phyloP scores from a whole-genome alignment of 2,888 invertebrate species.

The Drosophila lacicola region DNA sequence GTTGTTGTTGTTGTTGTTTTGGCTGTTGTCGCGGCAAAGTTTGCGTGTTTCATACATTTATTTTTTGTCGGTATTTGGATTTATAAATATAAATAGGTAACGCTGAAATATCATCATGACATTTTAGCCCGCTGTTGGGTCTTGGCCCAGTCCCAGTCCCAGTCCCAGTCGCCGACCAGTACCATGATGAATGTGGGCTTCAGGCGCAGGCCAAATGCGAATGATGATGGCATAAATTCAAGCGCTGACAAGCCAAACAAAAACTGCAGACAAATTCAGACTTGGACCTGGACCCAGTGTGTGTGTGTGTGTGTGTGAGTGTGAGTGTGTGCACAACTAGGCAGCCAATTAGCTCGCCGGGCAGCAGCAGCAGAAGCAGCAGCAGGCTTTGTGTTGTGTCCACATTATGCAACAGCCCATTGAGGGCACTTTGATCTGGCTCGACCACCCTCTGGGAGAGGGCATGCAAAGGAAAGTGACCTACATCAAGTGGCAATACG shows the following conservation, averaged over 20 bases:
- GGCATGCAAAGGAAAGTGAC: constrained; percentile 73
- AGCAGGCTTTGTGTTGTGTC: constrained; percentile 55
- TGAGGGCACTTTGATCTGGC: constrained; percentile 64
- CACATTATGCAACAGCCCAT: constrained; percentile 73
- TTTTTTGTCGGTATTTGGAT: constrained; percentile 62
- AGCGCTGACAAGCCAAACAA: constrained; percentile 56
- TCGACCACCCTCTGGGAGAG: constrained; percentile 65
- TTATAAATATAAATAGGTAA: constrained; percentile 74
- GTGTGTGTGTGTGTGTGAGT: constrained; percentile 11
- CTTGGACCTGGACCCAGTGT: constrained; percentile 17
- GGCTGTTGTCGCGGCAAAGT: constrained; percentile 60
- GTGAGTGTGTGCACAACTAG: constrained; percentile 9
- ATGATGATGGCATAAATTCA: constrained; percentile 64
- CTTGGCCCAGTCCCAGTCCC: constrained; percentile 11
- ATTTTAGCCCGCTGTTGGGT: constrained; percentile 35
- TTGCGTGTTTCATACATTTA: constrained; percentile 71
- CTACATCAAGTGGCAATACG: constrained; percentile 73
- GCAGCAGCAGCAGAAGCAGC: constrained; percentile 25
- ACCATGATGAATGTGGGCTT: constrained; percentile 71
- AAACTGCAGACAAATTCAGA: constrained; percentile 29
- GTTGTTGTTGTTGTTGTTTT: constrained; percentile 28
- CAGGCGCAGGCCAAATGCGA: constrained; percentile 67
- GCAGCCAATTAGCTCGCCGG: constrained; percentile 60
- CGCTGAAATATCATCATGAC: constrained; percentile 69
- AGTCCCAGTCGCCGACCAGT: background rate